Evolutionary conservation across 2,113 vertebrate genomes (phyloP).

Genomic region (Siniperca knerii): DNA sequence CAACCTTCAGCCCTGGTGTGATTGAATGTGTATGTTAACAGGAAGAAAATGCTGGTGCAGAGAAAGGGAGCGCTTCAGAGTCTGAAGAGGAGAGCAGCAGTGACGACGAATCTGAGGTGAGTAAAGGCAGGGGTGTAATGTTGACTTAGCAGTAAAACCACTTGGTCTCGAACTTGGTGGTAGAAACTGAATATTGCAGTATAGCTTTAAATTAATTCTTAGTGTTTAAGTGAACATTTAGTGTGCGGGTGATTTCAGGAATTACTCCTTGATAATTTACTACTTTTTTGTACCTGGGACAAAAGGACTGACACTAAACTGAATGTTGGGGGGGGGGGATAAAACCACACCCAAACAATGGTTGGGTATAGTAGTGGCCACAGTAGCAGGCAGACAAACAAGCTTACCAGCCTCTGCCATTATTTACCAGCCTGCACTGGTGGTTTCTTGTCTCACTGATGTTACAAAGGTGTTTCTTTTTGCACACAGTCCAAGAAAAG

Average conservation of each 20-base stretch:
- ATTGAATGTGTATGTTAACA: conserved; percentile 45
- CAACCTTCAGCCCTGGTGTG: background rate
- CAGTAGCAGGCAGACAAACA: background rate
- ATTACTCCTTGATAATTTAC: background rate
- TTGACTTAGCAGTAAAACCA: background rate
- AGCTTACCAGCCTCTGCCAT: background rate
- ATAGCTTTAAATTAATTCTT: background rate
- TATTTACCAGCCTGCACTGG: no score
- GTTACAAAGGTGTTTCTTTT: background rate
- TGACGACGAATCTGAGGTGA: conserved; percentile 83
- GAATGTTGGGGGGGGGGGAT: background rate
- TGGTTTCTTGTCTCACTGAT: background rate
- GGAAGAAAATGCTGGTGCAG: conserved; percentile 79
- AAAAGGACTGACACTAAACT: background rate
- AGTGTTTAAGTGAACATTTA: background rate
- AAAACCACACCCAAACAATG: background rate
- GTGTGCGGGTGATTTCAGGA: background rate
- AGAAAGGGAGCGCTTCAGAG: conserved; percentile 69
- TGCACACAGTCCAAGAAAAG: conserved; percentile 75
- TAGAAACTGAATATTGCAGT: background rate
- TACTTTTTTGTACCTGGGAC: background rate
- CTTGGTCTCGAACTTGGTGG: background rate
- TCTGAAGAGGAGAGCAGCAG: conserved; percentile 86
- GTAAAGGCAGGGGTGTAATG: background rate
- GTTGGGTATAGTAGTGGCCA: background rate